phyloP scores from a whole-genome alignment of 1,140 invertebrate species.

The Archivesica marissinica region DNA sequence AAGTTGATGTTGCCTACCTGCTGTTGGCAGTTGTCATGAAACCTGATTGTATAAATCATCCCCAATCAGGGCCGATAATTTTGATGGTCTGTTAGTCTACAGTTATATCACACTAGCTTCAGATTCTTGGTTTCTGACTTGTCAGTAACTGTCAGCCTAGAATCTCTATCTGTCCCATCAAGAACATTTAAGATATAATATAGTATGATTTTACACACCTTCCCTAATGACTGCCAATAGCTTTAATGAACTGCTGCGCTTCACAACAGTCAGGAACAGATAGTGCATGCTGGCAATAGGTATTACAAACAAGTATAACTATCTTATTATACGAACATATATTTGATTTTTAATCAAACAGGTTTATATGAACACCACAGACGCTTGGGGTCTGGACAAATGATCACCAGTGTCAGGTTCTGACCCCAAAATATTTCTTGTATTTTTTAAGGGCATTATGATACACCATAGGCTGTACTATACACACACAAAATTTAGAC shows the following conservation, averaged over 20 bases:
- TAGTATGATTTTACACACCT: conserved; percentile 29
- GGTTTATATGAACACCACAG: no score
- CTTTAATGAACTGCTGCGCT: neutral
- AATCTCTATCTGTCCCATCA: conserved; percentile 23
- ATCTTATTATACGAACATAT: no score
- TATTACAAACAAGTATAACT: no score
- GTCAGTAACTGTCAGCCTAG: conserved; percentile 21
- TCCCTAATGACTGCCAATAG: conserved; percentile 18
- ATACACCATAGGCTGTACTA: no score
- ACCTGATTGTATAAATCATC: conserved; percentile 43
- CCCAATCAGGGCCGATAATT: conserved; percentile 29
- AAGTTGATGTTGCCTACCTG: conserved; percentile 16
- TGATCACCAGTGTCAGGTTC: no score
- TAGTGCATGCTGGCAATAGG: no score
- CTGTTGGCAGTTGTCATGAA: conserved; percentile 50
- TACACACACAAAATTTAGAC: no score
- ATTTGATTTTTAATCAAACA: no score
- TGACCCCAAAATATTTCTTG: no score
- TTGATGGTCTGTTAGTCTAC: conserved; percentile 41
- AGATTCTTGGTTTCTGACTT: conserved; percentile 5
- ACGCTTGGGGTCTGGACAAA: no score
- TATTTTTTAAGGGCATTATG: no score
- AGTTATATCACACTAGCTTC: conserved; percentile 6
- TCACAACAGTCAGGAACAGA: neutral
- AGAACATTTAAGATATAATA: neutral